Conservation (phyloP, 2,888 invertebrate species). For the Galerucella pusilla region DNA sequence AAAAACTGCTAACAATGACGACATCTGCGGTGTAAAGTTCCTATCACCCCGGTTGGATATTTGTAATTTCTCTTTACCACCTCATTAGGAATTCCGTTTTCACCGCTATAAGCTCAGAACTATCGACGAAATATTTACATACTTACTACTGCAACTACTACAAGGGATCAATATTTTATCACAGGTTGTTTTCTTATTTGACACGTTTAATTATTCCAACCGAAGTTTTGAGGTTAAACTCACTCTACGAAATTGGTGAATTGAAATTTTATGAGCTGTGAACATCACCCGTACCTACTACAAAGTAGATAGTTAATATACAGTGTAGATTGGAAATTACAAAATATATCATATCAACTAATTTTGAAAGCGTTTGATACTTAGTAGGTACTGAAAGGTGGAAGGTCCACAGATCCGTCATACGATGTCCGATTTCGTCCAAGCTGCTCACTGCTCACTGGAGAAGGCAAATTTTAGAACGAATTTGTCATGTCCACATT, state of each 20-base stretch:
- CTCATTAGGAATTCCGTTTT: neutral
- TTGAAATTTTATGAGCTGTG: neutral
- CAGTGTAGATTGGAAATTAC: no score
- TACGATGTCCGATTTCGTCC: no score
- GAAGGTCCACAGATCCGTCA: no score
- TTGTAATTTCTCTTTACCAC: neutral
- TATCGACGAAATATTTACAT: neutral
- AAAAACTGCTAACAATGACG: neutral
- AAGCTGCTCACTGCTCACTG: no score
- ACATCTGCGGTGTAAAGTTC: neutral
- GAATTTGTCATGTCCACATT: no score
- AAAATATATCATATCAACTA: no score
- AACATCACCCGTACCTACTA: neutral
- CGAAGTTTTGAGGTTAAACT: neutral
- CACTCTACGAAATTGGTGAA: neutral
- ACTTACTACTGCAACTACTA: neutral
- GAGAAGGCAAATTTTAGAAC: no score
- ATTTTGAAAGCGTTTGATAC: no score
- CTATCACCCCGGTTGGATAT: neutral
- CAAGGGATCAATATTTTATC: slow-evolving; percentile 12
- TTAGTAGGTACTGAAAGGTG: no score
- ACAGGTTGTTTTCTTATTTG: neutral
- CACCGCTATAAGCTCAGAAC: neutral
- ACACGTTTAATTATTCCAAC: neutral
- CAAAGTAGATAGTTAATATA: no score